Evolutionary conservation across 1,140 invertebrate genomes (phyloP), one percentile per base, ranked within the genome.

Genomic region (Trinorchestia longiramus): DNA sequence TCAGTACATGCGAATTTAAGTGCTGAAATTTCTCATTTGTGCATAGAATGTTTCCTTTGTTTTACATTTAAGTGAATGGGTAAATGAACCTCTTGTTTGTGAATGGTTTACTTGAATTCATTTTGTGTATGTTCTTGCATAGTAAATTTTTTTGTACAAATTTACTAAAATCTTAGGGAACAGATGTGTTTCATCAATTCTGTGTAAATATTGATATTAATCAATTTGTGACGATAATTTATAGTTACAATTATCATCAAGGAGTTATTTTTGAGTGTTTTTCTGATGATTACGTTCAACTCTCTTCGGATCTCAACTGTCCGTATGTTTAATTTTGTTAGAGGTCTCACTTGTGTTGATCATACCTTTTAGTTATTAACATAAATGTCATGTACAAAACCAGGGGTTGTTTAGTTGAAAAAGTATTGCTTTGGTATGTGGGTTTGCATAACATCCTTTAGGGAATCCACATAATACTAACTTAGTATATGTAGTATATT

Each of bases 21-120:
- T 77, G 62, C 62, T 77, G 62, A 77, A 77, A 77, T 77, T 36
- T 77, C 62, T 77, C 62, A 77, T 77, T 77, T 77, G 62, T 77
- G 11, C 62, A 77, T 77, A 77, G 28, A 77, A 36, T 77, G 36
- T 23, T 77, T 15, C 36, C 36, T 77, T 36, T 77, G 62, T 77
- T 77, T 77, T 77, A 77, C 36, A 36, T 77, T 23, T 28, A 77
- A 77, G 62, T 77, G 62, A 77, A 77, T 77, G 36, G 62, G 11
- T 3, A 15, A 77, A 77, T 36, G 28, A 77, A 77, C 28, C 1
- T 77, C 1, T 36, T 23, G 15, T 77, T 36, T 36, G n/a, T 77
- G 62, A 77, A 77, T 19, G 36, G 36, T 77, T 77, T 77, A 23
- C 1, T 77, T 77, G 36, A 77, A 11, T 77, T 77, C 62, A 77